Evolutionary conservation across 2,797 vertebrate species (phyloP).

Genomic region (Agapornis canus): DNA sequence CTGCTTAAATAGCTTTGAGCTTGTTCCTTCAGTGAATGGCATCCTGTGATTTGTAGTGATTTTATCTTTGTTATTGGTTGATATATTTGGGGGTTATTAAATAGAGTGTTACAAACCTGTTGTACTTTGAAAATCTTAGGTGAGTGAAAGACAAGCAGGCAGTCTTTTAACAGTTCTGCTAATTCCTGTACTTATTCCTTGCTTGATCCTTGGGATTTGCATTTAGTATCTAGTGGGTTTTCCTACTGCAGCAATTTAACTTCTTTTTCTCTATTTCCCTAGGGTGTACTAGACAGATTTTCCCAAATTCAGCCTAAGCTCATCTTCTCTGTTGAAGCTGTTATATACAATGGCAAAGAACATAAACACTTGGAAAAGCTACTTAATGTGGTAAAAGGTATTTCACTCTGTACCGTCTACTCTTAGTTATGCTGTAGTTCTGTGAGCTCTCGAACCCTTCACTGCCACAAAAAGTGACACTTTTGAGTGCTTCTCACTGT

Average conservation of each 20-base stretch:
- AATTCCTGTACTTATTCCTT: neutral
- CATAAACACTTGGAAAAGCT: constrained; percentile 94
- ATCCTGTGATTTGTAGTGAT: neutral
- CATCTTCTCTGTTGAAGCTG: constrained; percentile 93
- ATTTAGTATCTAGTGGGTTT: neutral
- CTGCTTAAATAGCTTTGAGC: neutral
- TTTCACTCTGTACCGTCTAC: neutral
- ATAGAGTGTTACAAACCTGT: neutral
- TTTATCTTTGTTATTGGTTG: neutral
- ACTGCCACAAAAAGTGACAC: neutral
- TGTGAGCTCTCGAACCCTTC: neutral
- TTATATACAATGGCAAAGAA: constrained; percentile 92
- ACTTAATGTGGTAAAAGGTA: constrained; percentile 92
- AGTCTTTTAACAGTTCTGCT: neutral
- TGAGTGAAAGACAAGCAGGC: neutral
- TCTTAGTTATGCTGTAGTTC: neutral
- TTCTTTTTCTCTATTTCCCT: neutral
- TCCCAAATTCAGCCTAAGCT: constrained; percentile 97
- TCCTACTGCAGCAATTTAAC: neutral
- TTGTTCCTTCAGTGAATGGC: fast-evolving
- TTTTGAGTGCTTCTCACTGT: neutral
- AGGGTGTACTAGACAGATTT: constrained; percentile 95
- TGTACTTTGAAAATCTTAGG: neutral
- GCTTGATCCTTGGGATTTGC: neutral
- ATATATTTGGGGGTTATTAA: neutral